Conservation (phyloP, 2,888 invertebrate species). For the Rhimphoctona megacephalus region DNA sequence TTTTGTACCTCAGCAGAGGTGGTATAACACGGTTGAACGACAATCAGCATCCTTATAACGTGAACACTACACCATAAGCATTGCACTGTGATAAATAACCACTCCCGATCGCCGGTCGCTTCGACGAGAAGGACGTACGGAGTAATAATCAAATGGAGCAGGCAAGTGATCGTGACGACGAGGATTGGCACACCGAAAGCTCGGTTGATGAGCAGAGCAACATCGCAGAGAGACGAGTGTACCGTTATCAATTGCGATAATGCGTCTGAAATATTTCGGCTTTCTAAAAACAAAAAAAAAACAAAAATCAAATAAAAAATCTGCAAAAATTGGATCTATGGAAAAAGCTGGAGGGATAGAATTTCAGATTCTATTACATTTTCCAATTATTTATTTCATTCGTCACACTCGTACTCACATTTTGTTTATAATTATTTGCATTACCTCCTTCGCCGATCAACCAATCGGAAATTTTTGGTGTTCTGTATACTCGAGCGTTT, state of each 20-base stretch:
- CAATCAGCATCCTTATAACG: conserved; percentile 86
- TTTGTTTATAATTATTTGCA: conserved; percentile 14
- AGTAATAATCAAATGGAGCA: conserved; percentile 88
- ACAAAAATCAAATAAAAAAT: background rate
- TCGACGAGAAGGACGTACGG: conserved; percentile 88
- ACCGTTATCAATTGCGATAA: conserved; percentile 86
- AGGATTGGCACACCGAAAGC: conserved; percentile 87
- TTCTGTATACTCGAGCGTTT: conserved; percentile 65
- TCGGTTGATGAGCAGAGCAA: conserved; percentile 85
- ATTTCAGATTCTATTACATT: background rate
- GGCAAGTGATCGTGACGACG: conserved; percentile 86
- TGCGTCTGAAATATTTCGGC: conserved; percentile 79
- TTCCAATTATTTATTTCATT: background rate
- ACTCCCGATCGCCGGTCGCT: conserved; percentile 85
- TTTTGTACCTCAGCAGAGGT: conserved; percentile 85
- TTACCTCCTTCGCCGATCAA: conserved; percentile 71
- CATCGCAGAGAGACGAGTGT: conserved; percentile 86
- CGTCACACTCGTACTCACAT: background rate
- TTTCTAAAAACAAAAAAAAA: conserved; percentile 69
- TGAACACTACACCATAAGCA: conserved; percentile 87
- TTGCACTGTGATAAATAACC: conserved; percentile 86
- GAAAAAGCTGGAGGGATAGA: background rate
- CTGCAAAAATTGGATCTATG: no score
- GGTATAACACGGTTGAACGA: conserved; percentile 87
- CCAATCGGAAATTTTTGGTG: conserved; percentile 72